Base-by-base conservation (phyloP, 2,888 invertebrate genomes). In the Galeruca laticollis region DNA sequence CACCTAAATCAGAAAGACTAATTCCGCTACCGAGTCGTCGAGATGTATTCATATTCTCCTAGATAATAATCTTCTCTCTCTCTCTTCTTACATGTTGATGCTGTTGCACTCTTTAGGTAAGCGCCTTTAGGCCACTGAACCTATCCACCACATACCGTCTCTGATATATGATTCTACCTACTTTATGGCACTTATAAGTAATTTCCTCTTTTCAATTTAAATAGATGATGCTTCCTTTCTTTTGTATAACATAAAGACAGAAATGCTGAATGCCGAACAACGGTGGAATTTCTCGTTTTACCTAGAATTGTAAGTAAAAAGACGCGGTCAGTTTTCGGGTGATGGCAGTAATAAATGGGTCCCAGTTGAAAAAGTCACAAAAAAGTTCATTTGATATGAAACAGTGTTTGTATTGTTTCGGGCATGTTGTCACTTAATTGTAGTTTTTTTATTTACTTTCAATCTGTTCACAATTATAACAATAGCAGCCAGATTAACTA, bases 1-100 rank as follows among this genome's bases (percentile, higher is more conserved):
- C 83, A 87, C 87, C 86, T 76, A 87, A 82, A 73, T 86, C 86
- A 69, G 86, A 86, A 77, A 86, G 84, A 80, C 86, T 86, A 73
- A 84, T 82, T 56, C 86, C 86, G 68, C 84, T 85, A 76, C 84
- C 85, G 76, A 86, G 84, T 79, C 84, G 82, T 74, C 81, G 82
- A 21, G 52, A 11, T 21, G 52, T 26, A 26, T 11, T n/a, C 56
- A 56, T 56, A 56, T 31, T 47, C 56, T 56, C 35, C 56, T 26
- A 56, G 56, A 77, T 78, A 75, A 78, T 77, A 75, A 78, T 79
- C 76, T 77, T 79, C 52, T 69, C 60, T 20, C 43, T 54, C 61
- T 67, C 54, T 35, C 52, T 62, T 51, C 35, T 64, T 59, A 66
- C 65, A 66, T 66, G 35, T 66, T 66, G 59, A 54, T 33, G 63